Percentiles rank a stretch among this genome's conserved stretches.
Evolutionary conservation across 2,888 invertebrate species (phyloP).

Genomic region (Luperina nickerlii): DNA sequence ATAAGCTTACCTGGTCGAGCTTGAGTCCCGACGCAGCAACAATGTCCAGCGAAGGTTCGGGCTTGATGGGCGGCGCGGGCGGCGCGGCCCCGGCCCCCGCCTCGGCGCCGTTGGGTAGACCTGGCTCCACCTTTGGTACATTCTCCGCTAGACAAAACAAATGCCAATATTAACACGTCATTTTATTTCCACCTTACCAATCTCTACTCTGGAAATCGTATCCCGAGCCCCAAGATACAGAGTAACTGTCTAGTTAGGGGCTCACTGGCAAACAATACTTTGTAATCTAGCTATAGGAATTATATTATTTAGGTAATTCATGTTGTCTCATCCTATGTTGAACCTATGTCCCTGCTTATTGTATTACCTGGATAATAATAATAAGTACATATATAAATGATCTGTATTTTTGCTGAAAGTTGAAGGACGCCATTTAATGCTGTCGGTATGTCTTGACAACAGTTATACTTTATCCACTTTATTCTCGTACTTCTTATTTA

Average conservation of each 20-base stretch:
- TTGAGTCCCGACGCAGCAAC: conserved; percentile 94
- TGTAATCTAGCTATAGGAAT: background rate
- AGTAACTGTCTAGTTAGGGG: background rate
- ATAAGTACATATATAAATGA: no score
- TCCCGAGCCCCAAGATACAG: background rate
- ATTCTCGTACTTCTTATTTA: no score
- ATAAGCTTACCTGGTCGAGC: conserved; percentile 93
- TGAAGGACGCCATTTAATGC: background rate
- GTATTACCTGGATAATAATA: no score
- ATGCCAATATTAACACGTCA: background rate
- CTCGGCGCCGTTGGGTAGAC: conserved; percentile 88
- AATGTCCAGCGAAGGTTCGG: conserved; percentile 78
- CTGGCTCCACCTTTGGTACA: conserved; percentile 88
- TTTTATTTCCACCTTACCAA: background rate
- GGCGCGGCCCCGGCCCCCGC: conserved; percentile 77
- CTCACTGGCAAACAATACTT: background rate
- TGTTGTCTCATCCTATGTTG: background rate
- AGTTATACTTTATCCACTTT: no score
- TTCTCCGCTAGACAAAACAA: conserved; percentile 78
- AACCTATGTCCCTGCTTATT: background rate
- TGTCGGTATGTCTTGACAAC: background rate
- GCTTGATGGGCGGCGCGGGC: conserved; percentile 68
- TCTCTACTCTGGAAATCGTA: background rate
- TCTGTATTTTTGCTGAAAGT: background rate
- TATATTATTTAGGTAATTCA: background rate